Base-by-base conservation (phyloP, 2,888 invertebrate genomes). In the Aphrophora alni region DNA sequence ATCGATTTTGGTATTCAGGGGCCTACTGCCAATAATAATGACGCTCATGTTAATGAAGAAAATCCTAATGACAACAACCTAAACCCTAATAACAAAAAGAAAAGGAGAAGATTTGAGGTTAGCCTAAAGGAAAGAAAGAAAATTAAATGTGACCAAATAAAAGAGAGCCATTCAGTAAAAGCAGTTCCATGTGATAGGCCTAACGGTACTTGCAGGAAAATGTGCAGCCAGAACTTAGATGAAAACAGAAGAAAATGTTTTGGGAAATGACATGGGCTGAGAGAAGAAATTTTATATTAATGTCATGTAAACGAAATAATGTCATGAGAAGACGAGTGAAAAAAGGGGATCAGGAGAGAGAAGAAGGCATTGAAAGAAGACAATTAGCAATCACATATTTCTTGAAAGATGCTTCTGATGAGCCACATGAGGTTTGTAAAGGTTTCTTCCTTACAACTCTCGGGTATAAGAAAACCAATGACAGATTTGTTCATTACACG, bases 381-480 rank as follows among this genome's bases (percentile, higher is more conserved):
- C 33, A 33, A 33, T 33, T 33, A 33, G 8, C 33, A 33, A 33
- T 33, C 33, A 33, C 33, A 3, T 33, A 80, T 75, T 25, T 17
- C n/a, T 75, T 80, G 5, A 80, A 75, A 69, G 70, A 80, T 73
- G 69, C 1, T 28, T 7, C 0, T 27, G 73, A 75, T 25, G 27
- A n/a, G 1, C 26, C 17, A 10, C 68, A 79, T 33, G 75, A 82
- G n/a, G 82, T 82, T 12, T 82, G 82, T 73, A 82, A 82, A 27
- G n/a, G 3, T 26, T 82, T 78, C 69, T 80, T 77, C n/a, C 59
- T 82, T 14, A 80, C 80, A 0, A 78, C 82, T 4, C 68, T 82
- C n/a, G 80, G 80, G n/a, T 77, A 77, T 28, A 80, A 82, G 17
- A 74, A 72, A 77, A 82, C 59, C 1, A 82, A 82, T 70, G 82